A percentile compares a stretch with the other conserved stretches of the same genome.
Conservation (phyloP, 2,888 invertebrate genomes). For the Aelia acuminata region DNA sequence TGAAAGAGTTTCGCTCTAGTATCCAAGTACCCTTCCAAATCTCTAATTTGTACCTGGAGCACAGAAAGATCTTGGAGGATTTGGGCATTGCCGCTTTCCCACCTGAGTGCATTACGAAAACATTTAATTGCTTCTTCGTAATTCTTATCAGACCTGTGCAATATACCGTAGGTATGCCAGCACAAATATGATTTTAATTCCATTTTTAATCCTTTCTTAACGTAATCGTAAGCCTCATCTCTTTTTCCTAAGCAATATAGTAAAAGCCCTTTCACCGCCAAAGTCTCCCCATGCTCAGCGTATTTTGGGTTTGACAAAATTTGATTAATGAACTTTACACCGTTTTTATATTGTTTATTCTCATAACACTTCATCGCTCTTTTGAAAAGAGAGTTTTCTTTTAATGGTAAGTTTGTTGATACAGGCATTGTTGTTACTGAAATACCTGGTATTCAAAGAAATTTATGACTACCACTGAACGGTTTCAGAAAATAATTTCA, state of each 20-base stretch:
- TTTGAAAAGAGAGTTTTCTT: constrained; percentile 99
- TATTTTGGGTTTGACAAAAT: constrained; percentile 96
- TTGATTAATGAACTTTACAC: constrained; percentile 98
- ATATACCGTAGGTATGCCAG: constrained; percentile 98
- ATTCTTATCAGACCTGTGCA: constrained; percentile 97
- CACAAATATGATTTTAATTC: constrained; percentile 98
- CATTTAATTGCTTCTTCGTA: constrained; percentile 99
- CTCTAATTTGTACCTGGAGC: constrained; percentile 98
- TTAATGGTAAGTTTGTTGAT: constrained; percentile 80
- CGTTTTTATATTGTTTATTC: constrained; percentile 99
- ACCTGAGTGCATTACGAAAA: constrained; percentile 97
- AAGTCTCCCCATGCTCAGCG: constrained; percentile 97
- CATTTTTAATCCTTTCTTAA: constrained; percentile 92
- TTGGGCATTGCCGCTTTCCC: constrained; percentile 99
- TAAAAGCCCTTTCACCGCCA: constrained; percentile 99
- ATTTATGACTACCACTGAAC: neutral
- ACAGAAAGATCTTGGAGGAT: constrained; percentile 96
- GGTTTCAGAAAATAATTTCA: neutral
- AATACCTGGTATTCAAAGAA: neutral
- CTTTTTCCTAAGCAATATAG: constrained; percentile 96
- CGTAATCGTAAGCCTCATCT: constrained; percentile 98
- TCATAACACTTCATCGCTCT: constrained; percentile 99
- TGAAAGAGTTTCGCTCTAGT: constrained; percentile 96
- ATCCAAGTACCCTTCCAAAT: constrained; percentile 96
- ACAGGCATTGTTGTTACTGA: neutral